Evolutionary conservation across 2,888 invertebrate genomes (phyloP).

Genomic region (Marronus borbonicus): DNA sequence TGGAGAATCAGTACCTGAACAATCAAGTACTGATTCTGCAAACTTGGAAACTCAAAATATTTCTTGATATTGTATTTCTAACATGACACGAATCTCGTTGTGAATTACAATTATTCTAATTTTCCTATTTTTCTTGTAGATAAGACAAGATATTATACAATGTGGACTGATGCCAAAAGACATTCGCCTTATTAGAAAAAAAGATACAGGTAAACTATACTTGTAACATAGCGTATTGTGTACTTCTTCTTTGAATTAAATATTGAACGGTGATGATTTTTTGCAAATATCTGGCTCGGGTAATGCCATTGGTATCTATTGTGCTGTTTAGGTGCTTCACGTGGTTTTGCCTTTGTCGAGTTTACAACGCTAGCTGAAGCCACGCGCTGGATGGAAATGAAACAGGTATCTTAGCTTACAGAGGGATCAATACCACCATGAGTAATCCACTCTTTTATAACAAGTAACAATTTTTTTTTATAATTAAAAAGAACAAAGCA

Average conservation of each 20-base stretch:
- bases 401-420: conserved; percentile 78
- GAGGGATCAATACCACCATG: conserved; percentile 55
- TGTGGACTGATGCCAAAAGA: conserved; percentile 85
- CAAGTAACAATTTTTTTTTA: conserved; percentile 57
- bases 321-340: conserved; percentile 89
- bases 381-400: conserved; percentile 92
- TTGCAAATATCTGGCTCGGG: conserved; percentile 62
- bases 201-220: conserved; percentile 82
- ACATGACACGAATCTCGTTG: no score
- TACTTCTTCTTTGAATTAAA: conserved; percentile 21
- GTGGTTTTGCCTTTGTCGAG: conserved; percentile 94
- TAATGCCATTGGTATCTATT: conserved; percentile 71
- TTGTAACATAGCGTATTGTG: conserved; percentile 39
- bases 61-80: no score
- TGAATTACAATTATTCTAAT: no score
- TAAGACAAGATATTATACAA: conserved; percentile 83
- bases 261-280: conserved; percentile 46
- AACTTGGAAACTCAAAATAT: no score
- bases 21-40: no score
- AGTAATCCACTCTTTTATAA: conserved; percentile 52
- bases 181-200: conserved; percentile 86
- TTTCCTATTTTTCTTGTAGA: conserved; percentile 72
- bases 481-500: conserved; percentile 48
- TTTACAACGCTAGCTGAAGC: conserved; percentile 92
- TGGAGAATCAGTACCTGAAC: no score